Percentiles rank a stretch among this genome's conserved stretches.
phyloP scores from a whole-genome alignment of 1,140 invertebrate genomes.

The Tribolium madens region DNA sequence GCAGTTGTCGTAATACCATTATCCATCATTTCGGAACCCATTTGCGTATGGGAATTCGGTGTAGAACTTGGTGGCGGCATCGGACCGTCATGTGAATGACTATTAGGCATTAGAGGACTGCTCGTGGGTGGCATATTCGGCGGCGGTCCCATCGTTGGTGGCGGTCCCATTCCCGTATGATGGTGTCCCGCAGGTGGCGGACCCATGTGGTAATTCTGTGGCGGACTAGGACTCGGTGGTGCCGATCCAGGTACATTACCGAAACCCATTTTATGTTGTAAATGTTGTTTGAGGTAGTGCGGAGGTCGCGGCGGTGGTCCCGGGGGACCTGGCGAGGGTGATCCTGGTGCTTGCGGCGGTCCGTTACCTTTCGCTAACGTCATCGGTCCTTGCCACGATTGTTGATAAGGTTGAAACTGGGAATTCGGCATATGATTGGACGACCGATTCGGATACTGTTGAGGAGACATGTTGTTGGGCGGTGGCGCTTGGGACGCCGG shows the following conservation, averaged over 20 bases:
- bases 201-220: slow-evolving; percentile 72
- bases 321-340: slow-evolving; percentile 55
- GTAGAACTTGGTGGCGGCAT: slow-evolving; percentile 73
- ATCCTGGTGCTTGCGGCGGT: slow-evolving; percentile 64
- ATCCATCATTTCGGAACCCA: slow-evolving; percentile 70
- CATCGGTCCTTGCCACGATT: slow-evolving; percentile 61
- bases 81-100: slow-evolving; percentile 69
- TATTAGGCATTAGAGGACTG: slow-evolving; percentile 64
- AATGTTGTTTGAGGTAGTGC: slow-evolving; percentile 78
- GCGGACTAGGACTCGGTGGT: slow-evolving; percentile 69
- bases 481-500: slow-evolving; percentile 57
- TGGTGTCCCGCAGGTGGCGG: slow-evolving; percentile 68
- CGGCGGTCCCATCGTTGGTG: slow-evolving; percentile 69
- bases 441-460: slow-evolving; percentile 67
- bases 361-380: slow-evolving; percentile 54
- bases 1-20: slow-evolving; percentile 72
- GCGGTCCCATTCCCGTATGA: slow-evolving; percentile 68
- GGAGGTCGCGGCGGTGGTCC: slow-evolving; percentile 67
- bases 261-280: slow-evolving; percentile 75
- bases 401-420: slow-evolving; percentile 68
- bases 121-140: slow-evolving; percentile 66
- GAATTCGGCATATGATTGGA: slow-evolving; percentile 69
- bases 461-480: slow-evolving; percentile 65
- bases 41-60: slow-evolving; percentile 70
- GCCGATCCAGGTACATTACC: slow-evolving; percentile 68